These are phyloP conservation scores for Alaudala cheleensis DNA, from an alignment of 2,113 vertebrate genomes.

Conservation along the genomic window DNA sequence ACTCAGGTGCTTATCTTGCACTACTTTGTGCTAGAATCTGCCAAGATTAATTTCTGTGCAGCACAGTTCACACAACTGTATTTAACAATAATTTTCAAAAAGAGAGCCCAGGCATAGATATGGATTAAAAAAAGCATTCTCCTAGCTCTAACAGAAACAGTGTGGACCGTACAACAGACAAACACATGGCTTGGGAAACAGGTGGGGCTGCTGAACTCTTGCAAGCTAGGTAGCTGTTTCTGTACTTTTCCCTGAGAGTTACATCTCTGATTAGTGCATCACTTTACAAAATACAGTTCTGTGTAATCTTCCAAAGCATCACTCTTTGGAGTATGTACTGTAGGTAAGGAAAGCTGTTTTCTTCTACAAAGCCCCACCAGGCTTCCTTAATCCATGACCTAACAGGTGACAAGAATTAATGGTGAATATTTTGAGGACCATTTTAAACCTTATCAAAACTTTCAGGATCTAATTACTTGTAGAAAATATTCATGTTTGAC, in stretches of 20 bases:
- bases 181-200: not conserved
- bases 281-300: not conserved
- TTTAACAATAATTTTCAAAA: constrained; percentile 4
- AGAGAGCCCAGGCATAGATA: not conserved
- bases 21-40: not conserved
- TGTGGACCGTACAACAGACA: not conserved
- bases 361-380: not conserved
- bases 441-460: not conserved
- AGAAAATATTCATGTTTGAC: not conserved
- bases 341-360: not conserved
- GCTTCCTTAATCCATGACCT: not conserved
- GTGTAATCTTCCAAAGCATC: not conserved
- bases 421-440: not conserved
- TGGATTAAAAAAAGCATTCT: not conserved
- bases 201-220: not conserved
- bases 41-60: constrained; percentile 8
- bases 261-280: not conserved
- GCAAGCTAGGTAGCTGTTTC: not conserved
- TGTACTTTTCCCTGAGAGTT: not conserved
- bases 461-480: not conserved
- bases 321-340: not conserved
- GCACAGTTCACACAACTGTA: not conserved
- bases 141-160: not conserved
- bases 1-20: not conserved
- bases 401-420: not conserved